These are phyloP conservation scores for Myiotriccus ornatus DNA, from an alignment of 2,797 vertebrate species.

Conservation along the genomic window DNA sequence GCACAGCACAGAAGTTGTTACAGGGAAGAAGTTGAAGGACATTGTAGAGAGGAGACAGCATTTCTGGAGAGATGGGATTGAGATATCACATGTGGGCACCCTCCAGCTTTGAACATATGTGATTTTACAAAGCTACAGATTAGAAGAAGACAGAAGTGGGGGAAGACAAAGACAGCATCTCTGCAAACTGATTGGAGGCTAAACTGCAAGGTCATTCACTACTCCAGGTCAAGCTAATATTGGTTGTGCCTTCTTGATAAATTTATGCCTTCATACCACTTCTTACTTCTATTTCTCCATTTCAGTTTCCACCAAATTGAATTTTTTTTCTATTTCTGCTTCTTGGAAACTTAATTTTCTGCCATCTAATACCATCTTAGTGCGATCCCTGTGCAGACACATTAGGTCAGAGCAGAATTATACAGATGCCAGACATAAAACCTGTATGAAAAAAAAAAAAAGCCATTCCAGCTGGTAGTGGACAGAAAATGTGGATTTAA, in stretches of 20 bases:
- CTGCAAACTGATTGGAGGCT: neutral
- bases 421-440: constrained; percentile 8
- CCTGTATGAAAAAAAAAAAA: neutral
- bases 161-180: neutral
- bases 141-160: neutral
- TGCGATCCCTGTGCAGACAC: neutral
- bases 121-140: neutral
- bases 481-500: neutral
- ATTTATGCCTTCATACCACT: neutral
- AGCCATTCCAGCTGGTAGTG: neutral
- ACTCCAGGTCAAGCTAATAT: neutral
- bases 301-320: constrained; percentile 14
- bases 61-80: neutral
- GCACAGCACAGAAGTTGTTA: neutral
- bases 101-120: neutral
- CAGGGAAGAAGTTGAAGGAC: neutral
- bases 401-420: constrained; percentile 18
- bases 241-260: neutral
- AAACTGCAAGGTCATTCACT: neutral
- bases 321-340: constrained; percentile 36
- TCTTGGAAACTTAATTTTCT: constrained; percentile 36
- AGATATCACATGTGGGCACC: neutral
- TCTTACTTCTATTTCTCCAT: neutral
- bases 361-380: constrained; percentile 20
- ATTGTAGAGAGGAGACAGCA: neutral